A percentile compares a stretch with the other conserved stretches of the same genome.
phyloP scores from a whole-genome alignment of 2,888 invertebrate genomes.

The Aproaerema taeniolella region DNA sequence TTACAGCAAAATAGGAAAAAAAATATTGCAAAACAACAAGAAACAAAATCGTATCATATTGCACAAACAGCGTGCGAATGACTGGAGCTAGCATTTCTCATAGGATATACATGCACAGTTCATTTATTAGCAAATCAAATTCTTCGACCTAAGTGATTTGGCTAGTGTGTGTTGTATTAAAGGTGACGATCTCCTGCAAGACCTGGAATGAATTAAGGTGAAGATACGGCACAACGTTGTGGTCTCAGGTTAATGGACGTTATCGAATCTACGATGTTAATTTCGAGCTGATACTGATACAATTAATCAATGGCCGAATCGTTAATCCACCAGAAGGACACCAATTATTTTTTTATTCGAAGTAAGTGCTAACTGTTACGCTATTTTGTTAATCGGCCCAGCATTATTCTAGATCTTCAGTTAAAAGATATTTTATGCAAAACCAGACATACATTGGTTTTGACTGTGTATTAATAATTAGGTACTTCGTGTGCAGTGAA shows the following conservation, averaged over 20 bases:
- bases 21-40: conserved; percentile 42
- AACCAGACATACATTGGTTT: conserved; percentile 62
- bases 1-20: conserved; percentile 27
- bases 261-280: conserved; percentile 67
- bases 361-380: conserved; percentile 42
- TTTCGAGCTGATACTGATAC: conserved; percentile 54
- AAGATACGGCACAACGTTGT: conserved; percentile 65
- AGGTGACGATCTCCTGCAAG: conserved; percentile 49
- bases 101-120: conserved; percentile 33
- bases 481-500: conserved; percentile 20
- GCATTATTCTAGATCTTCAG: conserved; percentile 38
- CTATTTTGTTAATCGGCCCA: conserved; percentile 58
- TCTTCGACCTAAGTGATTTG: conserved; percentile 12
- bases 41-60: conserved; percentile 31
- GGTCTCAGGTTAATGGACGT: conserved; percentile 74
- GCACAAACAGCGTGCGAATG: conserved; percentile 55
- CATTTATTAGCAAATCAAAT: conserved; percentile 13
- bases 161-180: conserved; percentile 30
- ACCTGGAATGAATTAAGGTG: conserved; percentile 62
- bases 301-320: conserved; percentile 52
- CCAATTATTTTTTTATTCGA: conserved; percentile 47
- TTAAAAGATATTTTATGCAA: conserved; percentile 37
- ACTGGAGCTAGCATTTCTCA: conserved; percentile 33
- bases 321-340: conserved; percentile 65
- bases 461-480: conserved; percentile 25